These are phyloP conservation scores for Chloromyia formosa DNA, from an alignment of 2,888 invertebrate genomes.

Conservation along the genomic window DNA sequence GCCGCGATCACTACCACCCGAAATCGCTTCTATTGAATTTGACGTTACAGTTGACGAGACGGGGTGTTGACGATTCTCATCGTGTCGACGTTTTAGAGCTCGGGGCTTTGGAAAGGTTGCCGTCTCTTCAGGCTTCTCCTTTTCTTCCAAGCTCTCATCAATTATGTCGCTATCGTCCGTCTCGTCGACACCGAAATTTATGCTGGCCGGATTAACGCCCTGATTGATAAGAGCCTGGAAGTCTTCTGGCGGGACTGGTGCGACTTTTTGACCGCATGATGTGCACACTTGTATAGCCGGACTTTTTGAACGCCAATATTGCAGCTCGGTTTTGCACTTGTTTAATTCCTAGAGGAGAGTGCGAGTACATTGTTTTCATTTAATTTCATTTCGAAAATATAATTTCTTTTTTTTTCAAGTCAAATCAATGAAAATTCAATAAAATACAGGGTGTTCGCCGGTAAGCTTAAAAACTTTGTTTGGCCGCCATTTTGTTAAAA, in stretches of 20 bases:
- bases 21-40: not conserved
- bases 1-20: slow-evolving; percentile 14
- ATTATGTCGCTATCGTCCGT: slow-evolving; percentile 56
- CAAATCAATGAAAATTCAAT: too few species aligned
- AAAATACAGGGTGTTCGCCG: too few species aligned
- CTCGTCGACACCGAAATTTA: slow-evolving; percentile 59
- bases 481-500: too few species aligned
- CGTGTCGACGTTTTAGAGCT: slow-evolving; percentile 32
- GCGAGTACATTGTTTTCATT: too few species aligned
- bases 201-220: slow-evolving; percentile 68
- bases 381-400: too few species aligned
- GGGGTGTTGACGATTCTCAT: slow-evolving; percentile 20
- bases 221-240: slow-evolving; percentile 71
- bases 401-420: too few species aligned
- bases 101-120: slow-evolving; percentile 9
- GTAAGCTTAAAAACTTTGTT: too few species aligned
- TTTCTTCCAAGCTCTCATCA: not conserved
- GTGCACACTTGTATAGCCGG: slow-evolving; percentile 80
- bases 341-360: slow-evolving; percentile 76
- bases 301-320: slow-evolving; percentile 90
- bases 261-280: slow-evolving; percentile 74
- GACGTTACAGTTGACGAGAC: slow-evolving; percentile 28
- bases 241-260: slow-evolving; percentile 68
- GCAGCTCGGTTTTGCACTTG: slow-evolving; percentile 90
- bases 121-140: not conserved